phyloP scores from a whole-genome alignment of 1,140 invertebrate species.

The Musca vetustissima region DNA sequence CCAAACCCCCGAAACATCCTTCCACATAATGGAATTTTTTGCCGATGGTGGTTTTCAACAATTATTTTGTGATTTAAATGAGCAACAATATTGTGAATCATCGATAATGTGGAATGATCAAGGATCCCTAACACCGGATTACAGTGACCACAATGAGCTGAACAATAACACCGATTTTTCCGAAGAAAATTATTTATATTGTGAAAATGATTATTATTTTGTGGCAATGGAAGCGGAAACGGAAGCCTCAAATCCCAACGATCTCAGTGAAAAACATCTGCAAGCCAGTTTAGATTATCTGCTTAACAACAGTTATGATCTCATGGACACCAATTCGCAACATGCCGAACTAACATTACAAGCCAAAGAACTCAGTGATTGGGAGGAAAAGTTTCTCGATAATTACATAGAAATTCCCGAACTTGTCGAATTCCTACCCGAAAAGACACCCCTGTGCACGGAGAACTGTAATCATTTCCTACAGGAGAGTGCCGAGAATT shows the following conservation, averaged over 20 bases:
- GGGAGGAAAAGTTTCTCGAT: constrained; percentile 48
- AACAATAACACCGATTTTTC: background rate
- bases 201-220: background rate
- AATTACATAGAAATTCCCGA: constrained; percentile 51
- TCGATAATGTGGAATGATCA: background rate
- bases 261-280: constrained; percentile 7
- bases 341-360: background rate
- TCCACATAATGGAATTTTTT: constrained; percentile 47
- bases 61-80: constrained; percentile 47
- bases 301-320: constrained; percentile 15
- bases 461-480: constrained; percentile 55
- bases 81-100: constrained; percentile 15
- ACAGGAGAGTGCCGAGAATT: constrained; percentile 51
- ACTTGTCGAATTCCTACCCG: constrained; percentile 52
- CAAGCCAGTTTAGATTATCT: constrained; percentile 35
- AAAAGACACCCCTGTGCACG: constrained; percentile 55
- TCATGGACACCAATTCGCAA: background rate
- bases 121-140: background rate
- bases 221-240: background rate
- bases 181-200: background rate
- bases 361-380: constrained; percentile 43
- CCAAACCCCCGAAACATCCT: no score
- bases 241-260: background rate
- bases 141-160: background rate
- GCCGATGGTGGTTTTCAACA: constrained; percentile 51